Conservation (phyloP, 1,140 invertebrate genomes). For the Phymastichus coffea region DNA sequence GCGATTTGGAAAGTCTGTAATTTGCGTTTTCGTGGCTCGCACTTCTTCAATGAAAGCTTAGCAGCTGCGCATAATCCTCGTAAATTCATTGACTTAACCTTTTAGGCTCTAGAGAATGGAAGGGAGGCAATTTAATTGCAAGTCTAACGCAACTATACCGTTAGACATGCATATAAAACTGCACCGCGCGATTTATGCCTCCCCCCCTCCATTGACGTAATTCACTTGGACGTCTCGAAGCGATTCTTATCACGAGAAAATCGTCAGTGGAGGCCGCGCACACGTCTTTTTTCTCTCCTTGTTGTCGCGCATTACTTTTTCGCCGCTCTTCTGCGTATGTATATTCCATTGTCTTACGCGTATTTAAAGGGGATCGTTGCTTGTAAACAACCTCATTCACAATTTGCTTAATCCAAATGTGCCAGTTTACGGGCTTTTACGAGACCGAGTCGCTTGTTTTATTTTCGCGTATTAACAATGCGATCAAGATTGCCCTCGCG, state of each 20-base stretch:
- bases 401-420: neutral
- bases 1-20: slow-evolving; percentile 2
- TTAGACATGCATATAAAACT: slow-evolving; percentile 23
- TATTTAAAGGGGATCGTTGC: too few species aligned
- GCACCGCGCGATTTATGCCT: slow-evolving; percentile 22
- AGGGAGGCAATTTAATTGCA: slow-evolving; percentile 15
- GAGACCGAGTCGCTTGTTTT: too few species aligned
- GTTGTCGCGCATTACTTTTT: too few species aligned
- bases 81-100: slow-evolving; percentile 21
- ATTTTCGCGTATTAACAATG: too few species aligned
- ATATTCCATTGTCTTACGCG: too few species aligned
- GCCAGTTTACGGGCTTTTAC: neutral
- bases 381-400: neutral
- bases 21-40: slow-evolving; percentile 17
- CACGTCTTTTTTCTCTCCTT: neutral
- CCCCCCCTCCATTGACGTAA: slow-evolving; percentile 24
- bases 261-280: neutral
- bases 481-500: too few species aligned
- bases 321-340: too few species aligned
- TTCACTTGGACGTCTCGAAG: slow-evolving; percentile 22
- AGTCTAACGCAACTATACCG: slow-evolving; percentile 17
- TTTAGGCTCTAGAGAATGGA: neutral
- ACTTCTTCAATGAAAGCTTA: slow-evolving; percentile 22
- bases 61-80: neutral
- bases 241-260: slow-evolving; percentile 24